Evolutionary conservation across 1,140 invertebrate genomes (phyloP).

Genomic region (Wasmannia auropunctata): DNA sequence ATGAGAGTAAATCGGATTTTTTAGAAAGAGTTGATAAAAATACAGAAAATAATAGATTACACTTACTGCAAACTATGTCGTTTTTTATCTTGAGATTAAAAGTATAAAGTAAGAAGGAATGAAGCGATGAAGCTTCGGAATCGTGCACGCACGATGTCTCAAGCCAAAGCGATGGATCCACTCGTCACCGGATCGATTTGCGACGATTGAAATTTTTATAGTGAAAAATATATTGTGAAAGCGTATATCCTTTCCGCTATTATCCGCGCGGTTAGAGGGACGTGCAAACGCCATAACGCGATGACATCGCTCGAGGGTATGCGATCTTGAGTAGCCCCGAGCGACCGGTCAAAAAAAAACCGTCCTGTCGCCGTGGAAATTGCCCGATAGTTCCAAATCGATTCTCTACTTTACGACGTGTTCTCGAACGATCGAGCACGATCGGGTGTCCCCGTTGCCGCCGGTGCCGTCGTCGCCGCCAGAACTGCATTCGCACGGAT

Average conservation of each 20-base stretch:
- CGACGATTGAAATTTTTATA: constrained; percentile 41
- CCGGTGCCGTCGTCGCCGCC: not conserved
- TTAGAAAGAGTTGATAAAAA: not conserved
- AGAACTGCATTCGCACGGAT: constrained; percentile 12
- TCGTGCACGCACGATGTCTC: not conserved
- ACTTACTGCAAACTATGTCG: too few species aligned
- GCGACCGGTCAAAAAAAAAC: constrained; percentile 33
- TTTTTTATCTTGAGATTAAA: not conserved
- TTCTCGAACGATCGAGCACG: constrained; percentile 33
- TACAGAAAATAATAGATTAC: not conserved
- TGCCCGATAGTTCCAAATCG: constrained; percentile 46
- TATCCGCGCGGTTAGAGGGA: constrained; percentile 12
- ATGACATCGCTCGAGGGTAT: constrained; percentile 18
- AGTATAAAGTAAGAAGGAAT: not conserved
- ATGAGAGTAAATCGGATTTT: constrained; percentile 8
- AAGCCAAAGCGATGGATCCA: not conserved
- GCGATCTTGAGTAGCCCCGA: constrained; percentile 33
- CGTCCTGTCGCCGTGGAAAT: constrained; percentile 30
- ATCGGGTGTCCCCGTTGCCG: not conserved
- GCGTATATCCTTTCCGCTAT: constrained; percentile 38
- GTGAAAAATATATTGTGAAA: constrained; percentile 16
- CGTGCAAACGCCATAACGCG: not conserved
- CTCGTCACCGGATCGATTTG: not conserved
- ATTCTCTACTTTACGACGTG: constrained; percentile 37
- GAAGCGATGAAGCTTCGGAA: not conserved